These are phyloP conservation scores for Trichosurus vulpecula DNA, from an alignment of 2,797 vertebrate genomes.

Conservation along the genomic window DNA sequence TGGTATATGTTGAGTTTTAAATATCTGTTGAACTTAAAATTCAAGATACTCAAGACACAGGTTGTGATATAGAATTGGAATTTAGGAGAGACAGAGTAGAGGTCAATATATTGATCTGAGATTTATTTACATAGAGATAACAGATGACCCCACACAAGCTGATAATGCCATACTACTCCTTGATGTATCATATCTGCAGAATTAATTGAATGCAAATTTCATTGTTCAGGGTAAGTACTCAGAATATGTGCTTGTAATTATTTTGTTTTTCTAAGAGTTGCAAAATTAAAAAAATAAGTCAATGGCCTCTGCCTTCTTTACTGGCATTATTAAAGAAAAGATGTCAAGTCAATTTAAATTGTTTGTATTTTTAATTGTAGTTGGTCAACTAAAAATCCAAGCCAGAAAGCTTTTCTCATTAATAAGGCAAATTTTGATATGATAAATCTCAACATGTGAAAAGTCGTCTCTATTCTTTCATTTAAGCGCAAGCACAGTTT, in stretches of 20 bases:
- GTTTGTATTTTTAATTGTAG: background rate
- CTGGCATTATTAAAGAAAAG: background rate
- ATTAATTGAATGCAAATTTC: background rate
- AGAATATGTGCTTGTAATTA: background rate
- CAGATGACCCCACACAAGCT: background rate
- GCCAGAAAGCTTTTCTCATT: background rate
- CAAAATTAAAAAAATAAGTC: background rate
- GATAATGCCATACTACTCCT: background rate
- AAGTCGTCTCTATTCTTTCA: slow-evolving; percentile 29
- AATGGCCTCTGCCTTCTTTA: background rate
- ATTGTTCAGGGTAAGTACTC: background rate
- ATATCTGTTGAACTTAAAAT: background rate
- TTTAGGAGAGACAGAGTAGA: background rate
- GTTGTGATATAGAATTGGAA: background rate
- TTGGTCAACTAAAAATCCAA: background rate
- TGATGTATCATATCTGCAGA: background rate
- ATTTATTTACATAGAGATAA: background rate
- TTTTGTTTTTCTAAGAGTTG: background rate
- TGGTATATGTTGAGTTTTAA: background rate
- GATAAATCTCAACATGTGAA: background rate
- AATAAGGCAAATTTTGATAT: slow-evolving; percentile 19
- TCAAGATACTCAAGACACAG: background rate
- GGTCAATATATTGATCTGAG: background rate
- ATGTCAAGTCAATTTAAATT: slow-evolving; percentile 17
- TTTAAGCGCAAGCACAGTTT: slow-evolving; percentile 19